Base-by-base conservation (phyloP, 2,888 invertebrate species). In the Marasmarcha lunaedactyla region DNA sequence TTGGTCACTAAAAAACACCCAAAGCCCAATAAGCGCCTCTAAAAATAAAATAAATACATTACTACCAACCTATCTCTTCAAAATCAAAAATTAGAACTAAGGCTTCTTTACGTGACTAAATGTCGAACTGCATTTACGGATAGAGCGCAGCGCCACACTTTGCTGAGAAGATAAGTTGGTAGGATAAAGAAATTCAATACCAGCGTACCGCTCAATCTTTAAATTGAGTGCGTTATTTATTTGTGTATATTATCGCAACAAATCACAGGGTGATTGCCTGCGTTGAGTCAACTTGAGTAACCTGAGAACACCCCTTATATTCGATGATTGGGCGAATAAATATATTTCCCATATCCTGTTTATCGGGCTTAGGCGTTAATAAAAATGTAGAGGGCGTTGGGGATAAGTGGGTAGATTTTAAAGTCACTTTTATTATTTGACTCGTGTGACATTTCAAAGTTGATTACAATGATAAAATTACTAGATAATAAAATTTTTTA, bases 291-390 rank as follows among this genome's bases (percentile, higher is more conserved):
- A 69, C 73, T 59, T 63, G 72, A 78, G 81, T 81, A 81, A 83
- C 77, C 64, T 55, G 83, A 83, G 78, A 76, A 74, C 76, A 67
- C 74, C 79, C 79, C 73, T 74, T 73, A 77, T 68, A 72, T 74
- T 71, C 70, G 79, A 76, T 79, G 83, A 83, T 81, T 83, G 83
- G 76, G 71, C 77, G 74, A 81, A 83, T 83, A 81, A 81, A 83
- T 83, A 79, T 79, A 79, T 79, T 78, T 81, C 69, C 77, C 69
- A 71, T 81, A 78, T 81, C 81, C 78, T 76, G 81, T 77, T 77
- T 79, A 81, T 81, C 83, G 59, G 69, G 66, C 64, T 64, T 65
- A 74, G 77, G 83, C 79, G 83, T 81, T 81, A 83, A 83, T 83
- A 83, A 81, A 83, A 81, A 81, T 81, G 79, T 81, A 76, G 74